Evolutionary conservation across 2,888 invertebrate genomes (phyloP), one percentile per base, ranked within the genome.

Genomic region (Apoda limacodes): DNA sequence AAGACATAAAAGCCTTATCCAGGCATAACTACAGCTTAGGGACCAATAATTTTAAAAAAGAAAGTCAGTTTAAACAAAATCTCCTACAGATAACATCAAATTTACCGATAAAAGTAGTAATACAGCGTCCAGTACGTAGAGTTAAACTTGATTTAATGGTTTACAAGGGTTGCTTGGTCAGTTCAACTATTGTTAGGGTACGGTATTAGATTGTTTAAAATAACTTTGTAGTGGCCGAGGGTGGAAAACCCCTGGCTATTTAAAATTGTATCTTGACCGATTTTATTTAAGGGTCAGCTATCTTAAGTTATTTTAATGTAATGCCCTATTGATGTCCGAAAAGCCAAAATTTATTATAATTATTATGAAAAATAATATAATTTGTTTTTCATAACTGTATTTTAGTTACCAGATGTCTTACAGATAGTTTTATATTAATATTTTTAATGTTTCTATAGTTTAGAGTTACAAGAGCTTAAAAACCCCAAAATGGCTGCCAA

Each of bases 21-120:
- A 39, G 39, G 46, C 45, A 40, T 43, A 60, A 78, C 56, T 62
- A 43, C 55, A 43, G 61, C 58, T 57, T 28, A 33, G 75, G 74
- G 78, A 66, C 60, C 61, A 76, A 76, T 76, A 71, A 62, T 53
- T 60, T 70, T 71, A 57, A 58, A 63, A 65, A 60, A 67, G 66
- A 71, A 74, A 70, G 65, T 64, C 70, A 65, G 54, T 43, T 46
- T 36, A 56, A 59, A 44, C 48, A 51, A 54, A 52, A 63, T 66
- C 59, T 55, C 63, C 58, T 46, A 52, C 32, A 40, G 55, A 53
- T 61, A 46, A 61, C 61, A 67, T 71, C 55, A 44, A 56, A 60
- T 64, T 62, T 60, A 34, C 53, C 50, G 75, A 72, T 74, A 71
- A 60, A 51, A 48, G 51, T 52, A 55, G 59, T 58, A 52, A 45